Evolutionary conservation across 2,888 invertebrate genomes (phyloP), one percentile per base, ranked within the genome.

Genomic region (Dolomedes plantarius): DNA sequence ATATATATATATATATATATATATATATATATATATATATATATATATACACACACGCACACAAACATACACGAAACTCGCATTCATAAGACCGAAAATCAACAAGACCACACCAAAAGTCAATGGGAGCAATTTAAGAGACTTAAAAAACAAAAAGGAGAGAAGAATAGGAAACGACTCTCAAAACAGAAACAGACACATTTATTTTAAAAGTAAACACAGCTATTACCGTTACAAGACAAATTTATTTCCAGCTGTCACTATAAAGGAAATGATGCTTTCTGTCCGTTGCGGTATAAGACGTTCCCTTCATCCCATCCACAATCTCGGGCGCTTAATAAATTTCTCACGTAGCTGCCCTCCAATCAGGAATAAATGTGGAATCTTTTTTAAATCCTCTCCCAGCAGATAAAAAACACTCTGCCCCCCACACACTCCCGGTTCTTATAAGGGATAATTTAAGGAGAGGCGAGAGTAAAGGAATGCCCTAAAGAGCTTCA

Each of bases 311-410:
- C 23, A 46, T 46, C 46, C 46, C 16, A 46, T 46, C n/a, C 23
- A 23, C 56, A 56, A 56, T 56, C 56, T 23, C 2, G 2, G 11
- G 23, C 62, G 36, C 77, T 85, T 77, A 73, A 77, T 85, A 85
- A 77, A 85, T 77, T 77, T 85, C 77, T 77, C 83, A 85, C 83
- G 77, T 85, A 23, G 39, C 67, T 19, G 13, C 65, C 28, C 41
- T 27, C 77, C 77, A 85, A 85, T 77, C 77, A 85, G 68, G 72
- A 77, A 85, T 56, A 39, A 64, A 27, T 5, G 50, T 50, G 56
- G 65, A 85, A 77, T 6, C n/a, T 77, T 64, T 83, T 83, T 83
- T 71, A 83, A 83, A 83, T 77, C 77, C 71, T 41, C 83, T 83
- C 72, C 32, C 76, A 71, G 23, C 9, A 41, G 16, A 46, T 2